Percentiles rank a stretch among this genome's conserved stretches.
phyloP scores from a whole-genome alignment of 2,888 invertebrate species.

The Gibbula magus region DNA sequence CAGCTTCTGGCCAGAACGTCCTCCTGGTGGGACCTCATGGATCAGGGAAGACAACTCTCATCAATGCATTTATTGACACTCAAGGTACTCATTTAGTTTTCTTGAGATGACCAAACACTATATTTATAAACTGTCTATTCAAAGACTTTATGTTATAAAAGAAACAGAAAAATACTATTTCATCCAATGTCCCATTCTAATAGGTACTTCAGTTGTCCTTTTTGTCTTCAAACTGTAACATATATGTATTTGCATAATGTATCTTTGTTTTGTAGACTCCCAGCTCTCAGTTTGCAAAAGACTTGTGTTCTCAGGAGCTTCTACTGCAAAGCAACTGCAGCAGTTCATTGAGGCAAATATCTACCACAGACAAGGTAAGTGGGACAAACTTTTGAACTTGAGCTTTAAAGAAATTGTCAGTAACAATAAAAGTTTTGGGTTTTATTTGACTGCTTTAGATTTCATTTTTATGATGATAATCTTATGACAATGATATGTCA shows the following conservation, averaged over 20 bases:
- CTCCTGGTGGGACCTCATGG: slow-evolving; percentile 73
- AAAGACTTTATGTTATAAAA: too few species aligned
- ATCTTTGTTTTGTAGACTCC: slow-evolving; percentile 51
- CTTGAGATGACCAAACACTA: not conserved
- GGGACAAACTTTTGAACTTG: too few species aligned
- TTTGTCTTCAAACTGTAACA: not conserved
- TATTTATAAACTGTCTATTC: too few species aligned
- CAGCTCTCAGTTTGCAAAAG: slow-evolving; percentile 67
- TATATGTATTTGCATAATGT: not conserved
- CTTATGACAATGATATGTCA: too few species aligned
- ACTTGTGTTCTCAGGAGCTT: slow-evolving; percentile 73
- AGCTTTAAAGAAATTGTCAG: too few species aligned
- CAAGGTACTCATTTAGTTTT: slow-evolving; percentile 61
- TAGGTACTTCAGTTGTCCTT: too few species aligned
- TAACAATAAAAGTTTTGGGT: too few species aligned
- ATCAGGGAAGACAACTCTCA: slow-evolving; percentile 74
- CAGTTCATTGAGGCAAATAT: slow-evolving; percentile 74
- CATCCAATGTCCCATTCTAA: too few species aligned
- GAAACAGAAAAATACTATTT: too few species aligned
- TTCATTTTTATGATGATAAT: too few species aligned
- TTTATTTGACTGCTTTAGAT: too few species aligned
- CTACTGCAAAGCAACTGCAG: slow-evolving; percentile 72
- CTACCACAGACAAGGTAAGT: slow-evolving; percentile 72
- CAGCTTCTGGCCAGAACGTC: slow-evolving; percentile 72
- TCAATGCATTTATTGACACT: slow-evolving; percentile 72